Evolutionary conservation across 2,888 invertebrate genomes (phyloP).

Genomic region (Mylabris sibirica): DNA sequence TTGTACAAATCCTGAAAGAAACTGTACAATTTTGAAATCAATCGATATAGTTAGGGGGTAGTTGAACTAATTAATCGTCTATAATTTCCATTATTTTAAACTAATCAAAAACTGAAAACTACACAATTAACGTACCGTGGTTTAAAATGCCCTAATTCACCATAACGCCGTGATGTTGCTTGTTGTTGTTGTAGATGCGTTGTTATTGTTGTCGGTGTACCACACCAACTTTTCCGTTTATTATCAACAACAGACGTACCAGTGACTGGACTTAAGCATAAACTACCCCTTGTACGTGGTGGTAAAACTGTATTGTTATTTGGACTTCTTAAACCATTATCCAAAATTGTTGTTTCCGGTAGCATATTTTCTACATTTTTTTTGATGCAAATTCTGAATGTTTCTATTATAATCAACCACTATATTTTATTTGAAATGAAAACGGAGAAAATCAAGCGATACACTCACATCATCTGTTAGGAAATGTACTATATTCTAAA

Average conservation of each 20-base stretch:
- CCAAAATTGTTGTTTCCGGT: slow-evolving; percentile 52
- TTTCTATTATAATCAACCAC: slow-evolving; percentile 1
- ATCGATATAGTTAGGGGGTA: neutral
- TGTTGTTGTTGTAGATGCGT: slow-evolving; percentile 24
- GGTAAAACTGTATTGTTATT: slow-evolving; percentile 56
- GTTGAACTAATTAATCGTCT: too few relatives aligned
- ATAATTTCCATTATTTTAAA: too few relatives aligned
- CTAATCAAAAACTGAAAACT: too few relatives aligned
- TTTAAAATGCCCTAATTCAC: slow-evolving; percentile 58
- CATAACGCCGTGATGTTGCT: slow-evolving; percentile 52
- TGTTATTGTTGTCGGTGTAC: slow-evolving; percentile 50
- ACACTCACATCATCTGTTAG: slow-evolving; percentile 32
- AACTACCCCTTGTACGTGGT: slow-evolving; percentile 57
- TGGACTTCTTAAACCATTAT: slow-evolving; percentile 58
- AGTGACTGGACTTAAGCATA: slow-evolving; percentile 57
- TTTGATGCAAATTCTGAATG: neutral
- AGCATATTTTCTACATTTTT: slow-evolving; percentile 42
- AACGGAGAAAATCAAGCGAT: slow-evolving; percentile 16
- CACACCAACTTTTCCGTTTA: slow-evolving; percentile 59
- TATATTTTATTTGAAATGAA: slow-evolving; percentile 12
- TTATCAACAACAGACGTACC: slow-evolving; percentile 51
- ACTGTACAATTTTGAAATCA: too few relatives aligned
- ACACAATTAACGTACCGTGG: slow-evolving; percentile 53
- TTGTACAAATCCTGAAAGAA: too few relatives aligned
- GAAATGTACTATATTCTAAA: slow-evolving; percentile 18